These are phyloP conservation scores for Lutjanus campechanus DNA, from an alignment of 2,797 vertebrate genomes.

Conservation along the genomic window DNA sequence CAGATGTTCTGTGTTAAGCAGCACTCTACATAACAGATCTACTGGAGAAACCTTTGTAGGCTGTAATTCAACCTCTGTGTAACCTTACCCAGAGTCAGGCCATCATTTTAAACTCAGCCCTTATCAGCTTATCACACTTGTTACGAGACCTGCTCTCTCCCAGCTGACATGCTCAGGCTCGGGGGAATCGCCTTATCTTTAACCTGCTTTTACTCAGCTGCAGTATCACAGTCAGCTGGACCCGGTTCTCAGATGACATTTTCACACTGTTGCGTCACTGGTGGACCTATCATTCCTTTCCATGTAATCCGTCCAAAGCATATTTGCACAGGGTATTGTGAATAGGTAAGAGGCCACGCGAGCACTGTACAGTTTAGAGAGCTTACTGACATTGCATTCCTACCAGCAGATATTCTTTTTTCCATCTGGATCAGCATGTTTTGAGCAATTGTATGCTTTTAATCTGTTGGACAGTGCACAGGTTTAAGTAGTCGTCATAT, in stretches of 20 bases:
- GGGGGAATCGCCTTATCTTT: constrained; percentile 37
- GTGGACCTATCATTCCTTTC: neutral
- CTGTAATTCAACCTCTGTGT: constrained; percentile 36
- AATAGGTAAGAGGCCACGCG: constrained; percentile 3
- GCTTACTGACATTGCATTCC: neutral
- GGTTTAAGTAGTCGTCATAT: neutral
- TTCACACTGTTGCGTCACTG: constrained; percentile 24
- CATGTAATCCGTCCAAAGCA: constrained; percentile 28
- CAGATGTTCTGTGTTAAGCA: constrained; percentile 6
- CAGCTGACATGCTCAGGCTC: constrained; percentile 29
- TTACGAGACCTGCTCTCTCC: constrained; percentile 40
- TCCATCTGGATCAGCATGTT: constrained; percentile 3
- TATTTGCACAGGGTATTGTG: constrained; percentile 21
- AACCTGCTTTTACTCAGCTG: constrained; percentile 30
- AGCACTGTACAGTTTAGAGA: neutral
- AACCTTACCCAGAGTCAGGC: constrained; percentile 26
- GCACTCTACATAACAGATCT: neutral
- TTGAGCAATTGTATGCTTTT: too few species aligned
- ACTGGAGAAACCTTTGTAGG: constrained; percentile 12
- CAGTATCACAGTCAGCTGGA: constrained; percentile 31
- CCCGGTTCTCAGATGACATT: constrained; percentile 15
- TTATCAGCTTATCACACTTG: constrained; percentile 51
- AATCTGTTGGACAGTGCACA: neutral
- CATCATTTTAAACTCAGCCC: constrained; percentile 19
- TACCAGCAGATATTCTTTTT: neutral